These are phyloP conservation scores for Notodromas monacha DNA, from an alignment of 2,888 invertebrate genomes.

Conservation along the genomic window DNA sequence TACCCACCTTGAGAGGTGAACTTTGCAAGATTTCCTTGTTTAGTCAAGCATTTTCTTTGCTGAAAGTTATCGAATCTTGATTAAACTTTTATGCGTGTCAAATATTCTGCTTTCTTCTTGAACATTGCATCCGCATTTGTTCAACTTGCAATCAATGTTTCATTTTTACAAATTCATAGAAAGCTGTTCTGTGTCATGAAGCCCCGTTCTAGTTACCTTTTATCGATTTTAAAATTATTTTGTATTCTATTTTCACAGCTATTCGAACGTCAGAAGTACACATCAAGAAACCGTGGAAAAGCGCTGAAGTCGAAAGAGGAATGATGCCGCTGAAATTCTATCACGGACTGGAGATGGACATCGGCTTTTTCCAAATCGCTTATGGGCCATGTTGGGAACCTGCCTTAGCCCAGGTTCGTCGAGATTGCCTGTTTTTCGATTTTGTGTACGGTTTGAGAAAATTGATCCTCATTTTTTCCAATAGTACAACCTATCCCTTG, in stretches of 20 bases:
- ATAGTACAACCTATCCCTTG: constrained; percentile 27
- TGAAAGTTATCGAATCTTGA: no score
- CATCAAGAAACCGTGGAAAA: constrained; percentile 52
- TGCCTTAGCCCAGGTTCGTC: constrained; percentile 44
- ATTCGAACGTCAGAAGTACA: constrained; percentile 40
- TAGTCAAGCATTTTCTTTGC: no score
- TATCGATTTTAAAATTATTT: no score
- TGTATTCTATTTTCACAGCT: no score
- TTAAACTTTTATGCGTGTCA: no score
- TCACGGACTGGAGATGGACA: constrained; percentile 81
- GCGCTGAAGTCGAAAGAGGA: constrained; percentile 38
- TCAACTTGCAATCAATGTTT: no score
- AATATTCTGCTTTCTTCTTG: no score
- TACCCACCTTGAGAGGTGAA: constrained; percentile 30
- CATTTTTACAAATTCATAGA: no score
- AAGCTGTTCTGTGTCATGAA: no score
- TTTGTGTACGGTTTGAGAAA: constrained; percentile 7
- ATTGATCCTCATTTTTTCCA: neutral
- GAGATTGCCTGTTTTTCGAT: constrained; percentile 2
- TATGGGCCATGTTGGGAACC: constrained; percentile 99
- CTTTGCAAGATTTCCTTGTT: no score
- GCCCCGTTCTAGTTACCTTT: no score
- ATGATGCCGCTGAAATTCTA: constrained; percentile 89
- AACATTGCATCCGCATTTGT: no score
- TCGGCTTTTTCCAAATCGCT: constrained; percentile 56